These are phyloP conservation scores for Charanyca ferruginea DNA, from an alignment of 2,888 invertebrate genomes.

Conservation along the genomic window DNA sequence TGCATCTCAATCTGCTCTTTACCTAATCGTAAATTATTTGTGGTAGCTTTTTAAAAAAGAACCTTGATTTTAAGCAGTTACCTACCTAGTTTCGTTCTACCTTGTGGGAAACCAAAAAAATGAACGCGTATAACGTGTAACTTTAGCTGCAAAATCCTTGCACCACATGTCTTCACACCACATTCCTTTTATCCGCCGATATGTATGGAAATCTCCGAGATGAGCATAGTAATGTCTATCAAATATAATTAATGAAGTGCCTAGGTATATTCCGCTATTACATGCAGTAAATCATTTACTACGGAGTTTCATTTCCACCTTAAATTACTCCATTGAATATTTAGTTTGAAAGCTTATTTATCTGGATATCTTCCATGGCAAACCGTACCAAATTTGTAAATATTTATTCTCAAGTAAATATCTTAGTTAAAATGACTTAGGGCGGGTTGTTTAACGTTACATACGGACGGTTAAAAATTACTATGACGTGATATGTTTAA, in stretches of 20 bases:
- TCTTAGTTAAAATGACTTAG: no score
- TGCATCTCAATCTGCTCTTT: no score
- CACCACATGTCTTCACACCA: slow-evolving; percentile 7
- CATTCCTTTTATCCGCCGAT: slow-evolving; percentile 7
- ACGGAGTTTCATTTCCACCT: neutral
- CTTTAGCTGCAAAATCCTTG: neutral
- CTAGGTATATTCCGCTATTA: slow-evolving; percentile 37
- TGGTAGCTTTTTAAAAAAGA: no score
- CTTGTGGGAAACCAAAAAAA: neutral
- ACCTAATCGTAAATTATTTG: no score
- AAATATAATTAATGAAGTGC: slow-evolving; percentile 11
- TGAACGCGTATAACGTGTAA: neutral
- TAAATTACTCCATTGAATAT: slow-evolving; percentile 14
- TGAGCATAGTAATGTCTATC: slow-evolving; percentile 8
- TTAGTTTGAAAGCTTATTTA: slow-evolving; percentile 16
- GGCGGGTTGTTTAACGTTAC: no score
- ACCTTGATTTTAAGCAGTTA: no score
- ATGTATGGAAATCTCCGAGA: slow-evolving; percentile 39
- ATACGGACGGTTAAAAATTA: no score
- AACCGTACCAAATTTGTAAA: no score
- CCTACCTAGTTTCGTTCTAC: neutral
- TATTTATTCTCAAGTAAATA: no score
- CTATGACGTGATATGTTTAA: no score
- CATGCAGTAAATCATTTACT: neutral
- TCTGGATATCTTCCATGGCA: no score